phyloP scores from a whole-genome alignment of 2,113 vertebrate species.

The Eudorcas thomsonii region DNA sequence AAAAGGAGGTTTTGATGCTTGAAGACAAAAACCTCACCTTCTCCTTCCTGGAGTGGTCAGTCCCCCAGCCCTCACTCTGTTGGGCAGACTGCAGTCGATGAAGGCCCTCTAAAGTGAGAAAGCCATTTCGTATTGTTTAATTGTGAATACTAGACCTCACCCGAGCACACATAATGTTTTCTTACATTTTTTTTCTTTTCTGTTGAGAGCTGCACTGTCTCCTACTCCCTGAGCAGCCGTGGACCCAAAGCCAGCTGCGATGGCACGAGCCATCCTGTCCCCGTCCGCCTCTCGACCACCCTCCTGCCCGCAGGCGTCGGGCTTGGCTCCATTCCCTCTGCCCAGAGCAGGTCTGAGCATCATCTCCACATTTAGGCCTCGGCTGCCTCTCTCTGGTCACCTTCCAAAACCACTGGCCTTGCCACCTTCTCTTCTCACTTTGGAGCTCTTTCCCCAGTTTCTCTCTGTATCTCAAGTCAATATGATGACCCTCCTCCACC shows the following conservation, averaged over 20 bases:
- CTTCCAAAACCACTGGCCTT: background rate
- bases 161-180: background rate
- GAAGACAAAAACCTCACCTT: background rate
- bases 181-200: background rate
- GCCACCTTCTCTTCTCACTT: background rate
- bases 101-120: background rate
- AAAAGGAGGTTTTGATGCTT: background rate
- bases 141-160: background rate
- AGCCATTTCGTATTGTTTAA: background rate
- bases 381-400: background rate
- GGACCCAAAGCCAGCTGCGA: background rate
- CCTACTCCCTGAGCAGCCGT: background rate
- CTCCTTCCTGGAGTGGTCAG: background rate
- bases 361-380: background rate
- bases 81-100: background rate
- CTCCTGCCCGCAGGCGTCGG: background rate
- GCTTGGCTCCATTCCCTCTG: background rate
- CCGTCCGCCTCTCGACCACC: background rate
- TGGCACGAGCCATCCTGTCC: fast-evolving
- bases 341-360: background rate
- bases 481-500: background rate
- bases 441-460: background rate
- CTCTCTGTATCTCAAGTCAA: background rate
- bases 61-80: fast-evolving
- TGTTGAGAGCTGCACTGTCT: background rate